Evolutionary conservation across 2,113 vertebrate genomes (phyloP).

Genomic region (Petromus typicus): DNA sequence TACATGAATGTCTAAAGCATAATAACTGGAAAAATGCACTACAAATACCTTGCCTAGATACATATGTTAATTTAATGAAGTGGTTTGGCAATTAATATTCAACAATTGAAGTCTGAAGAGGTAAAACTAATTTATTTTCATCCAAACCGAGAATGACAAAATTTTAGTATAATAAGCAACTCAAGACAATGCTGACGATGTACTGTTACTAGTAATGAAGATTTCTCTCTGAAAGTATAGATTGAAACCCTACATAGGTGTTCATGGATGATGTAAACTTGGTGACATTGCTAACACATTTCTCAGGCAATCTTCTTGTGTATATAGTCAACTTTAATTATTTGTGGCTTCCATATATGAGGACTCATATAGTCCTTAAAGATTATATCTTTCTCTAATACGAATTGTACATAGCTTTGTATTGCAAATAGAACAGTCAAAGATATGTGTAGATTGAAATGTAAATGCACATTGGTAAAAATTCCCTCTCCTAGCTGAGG

Average conservation of each 20-base stretch:
- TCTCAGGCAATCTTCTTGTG: neutral
- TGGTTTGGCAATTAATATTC: constrained; percentile 3
- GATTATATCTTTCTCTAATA: neutral
- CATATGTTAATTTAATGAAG: constrained; percentile 18
- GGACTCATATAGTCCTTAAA: neutral
- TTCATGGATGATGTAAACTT: neutral
- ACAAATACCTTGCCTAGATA: neutral
- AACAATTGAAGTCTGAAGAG: constrained; percentile 26
- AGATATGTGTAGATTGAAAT: accelerated
- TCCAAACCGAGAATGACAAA: constrained; percentile 16
- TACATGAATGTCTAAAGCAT: constrained; percentile 54
- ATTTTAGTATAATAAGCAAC: neutral
- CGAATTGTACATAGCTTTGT: neutral
- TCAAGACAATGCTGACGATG: neutral
- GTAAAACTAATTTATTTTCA: constrained; percentile 55
- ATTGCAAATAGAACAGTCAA: neutral
- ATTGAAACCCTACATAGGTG: neutral
- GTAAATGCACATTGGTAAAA: neutral
- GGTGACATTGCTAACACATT: neutral
- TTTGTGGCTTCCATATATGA: neutral
- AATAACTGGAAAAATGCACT: constrained; percentile 66
- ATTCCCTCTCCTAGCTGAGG: neutral
- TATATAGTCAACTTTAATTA: neutral
- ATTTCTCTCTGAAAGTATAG: neutral
- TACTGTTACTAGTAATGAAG: neutral